phyloP scores from a whole-genome alignment of 2,113 vertebrate species.

The Myrmophylax atrothorax region DNA sequence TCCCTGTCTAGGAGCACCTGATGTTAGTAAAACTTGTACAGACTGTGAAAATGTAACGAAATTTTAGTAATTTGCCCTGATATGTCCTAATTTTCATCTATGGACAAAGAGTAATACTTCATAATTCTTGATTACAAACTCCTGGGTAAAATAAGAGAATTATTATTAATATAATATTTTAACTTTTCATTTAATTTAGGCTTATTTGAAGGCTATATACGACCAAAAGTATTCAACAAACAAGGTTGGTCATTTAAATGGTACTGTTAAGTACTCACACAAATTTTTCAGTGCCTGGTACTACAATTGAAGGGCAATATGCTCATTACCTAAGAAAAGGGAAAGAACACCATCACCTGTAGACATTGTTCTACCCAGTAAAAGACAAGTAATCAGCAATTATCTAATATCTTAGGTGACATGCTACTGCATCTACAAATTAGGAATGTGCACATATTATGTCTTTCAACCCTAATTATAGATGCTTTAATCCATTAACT shows the following conservation, averaged over 20 bases:
- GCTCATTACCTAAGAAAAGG: background rate
- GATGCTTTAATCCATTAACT: background rate
- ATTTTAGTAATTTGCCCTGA: background rate
- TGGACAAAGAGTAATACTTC: background rate
- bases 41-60: background rate
- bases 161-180: background rate
- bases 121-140: background rate
- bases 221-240: background rate
- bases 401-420: background rate
- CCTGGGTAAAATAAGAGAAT: background rate
- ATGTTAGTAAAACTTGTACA: background rate
- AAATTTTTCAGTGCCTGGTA: background rate
- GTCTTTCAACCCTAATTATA: background rate
- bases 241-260: background rate
- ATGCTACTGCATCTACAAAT: background rate
- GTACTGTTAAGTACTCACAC: background rate
- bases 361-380: background rate
- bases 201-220: background rate
- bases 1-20: background rate
- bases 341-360: background rate
- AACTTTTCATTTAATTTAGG: background rate
- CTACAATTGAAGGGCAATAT: background rate
- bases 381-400: background rate
- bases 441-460: background rate
- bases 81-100: background rate